Conservation (phyloP, 2,797 vertebrate genomes). For the Muraenolepis orangiensis region DNA sequence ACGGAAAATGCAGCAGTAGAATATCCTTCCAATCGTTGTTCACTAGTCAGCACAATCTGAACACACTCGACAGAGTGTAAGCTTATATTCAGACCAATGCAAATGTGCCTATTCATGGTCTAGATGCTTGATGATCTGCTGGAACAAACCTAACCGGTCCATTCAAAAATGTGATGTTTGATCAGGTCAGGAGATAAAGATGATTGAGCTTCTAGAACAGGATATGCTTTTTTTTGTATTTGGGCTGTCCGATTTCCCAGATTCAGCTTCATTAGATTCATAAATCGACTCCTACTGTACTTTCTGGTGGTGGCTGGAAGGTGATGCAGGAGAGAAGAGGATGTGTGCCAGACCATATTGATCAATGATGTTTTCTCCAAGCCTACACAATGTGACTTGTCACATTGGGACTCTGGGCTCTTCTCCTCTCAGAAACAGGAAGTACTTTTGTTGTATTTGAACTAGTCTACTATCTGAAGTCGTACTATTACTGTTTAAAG, state of each 20-base stretch:
- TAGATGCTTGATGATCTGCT: not conserved
- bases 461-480: not conserved
- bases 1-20: constrained; percentile 14
- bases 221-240: not conserved
- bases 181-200: not conserved
- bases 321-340: not conserved
- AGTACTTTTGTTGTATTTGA: not conserved
- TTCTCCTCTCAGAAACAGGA: not conserved
- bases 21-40: constrained; percentile 33
- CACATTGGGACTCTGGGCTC: not conserved
- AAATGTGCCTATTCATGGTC: not conserved
- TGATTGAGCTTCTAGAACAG: not conserved
- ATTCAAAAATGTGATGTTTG: not conserved
- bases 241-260: not conserved
- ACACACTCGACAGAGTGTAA: not conserved
- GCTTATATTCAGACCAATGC: not conserved
- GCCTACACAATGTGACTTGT: not conserved
- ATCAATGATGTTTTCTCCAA: not conserved
- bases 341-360: not conserved
- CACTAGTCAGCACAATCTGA: constrained; percentile 35
- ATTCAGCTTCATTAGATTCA: not conserved
- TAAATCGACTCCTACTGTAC: not conserved
- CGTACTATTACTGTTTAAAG: not conserved
- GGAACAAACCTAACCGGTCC: not conserved
- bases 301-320: too few species aligned